Base-by-base conservation (phyloP, 2,113 vertebrate genomes). In the Bubo bubo region DNA sequence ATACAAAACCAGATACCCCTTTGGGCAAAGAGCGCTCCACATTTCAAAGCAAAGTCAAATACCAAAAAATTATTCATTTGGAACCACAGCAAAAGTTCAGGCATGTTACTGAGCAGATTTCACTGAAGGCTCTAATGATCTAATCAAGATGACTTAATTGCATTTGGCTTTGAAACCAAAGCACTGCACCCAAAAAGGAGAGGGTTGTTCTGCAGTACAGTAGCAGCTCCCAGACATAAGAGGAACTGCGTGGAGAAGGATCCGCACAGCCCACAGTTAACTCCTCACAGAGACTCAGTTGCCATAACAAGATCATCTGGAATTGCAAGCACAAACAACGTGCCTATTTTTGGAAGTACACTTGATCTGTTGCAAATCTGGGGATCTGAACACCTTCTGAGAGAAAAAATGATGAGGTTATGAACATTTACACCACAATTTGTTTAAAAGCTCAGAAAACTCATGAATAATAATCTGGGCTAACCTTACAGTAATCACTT, bases 31-130 rank as follows among this genome's bases (percentile, higher is more conserved):
- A 94, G 73, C 1, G 3, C 84, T 95, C 91, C 62, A 71, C 70
- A 77, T 96, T 97, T 97, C 96, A 97, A 97, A 97, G 93, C 74
- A 32, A 95, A 97, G 84, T 91, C 95, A 97, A 95, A 97, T 96
- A 95, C 93, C 95, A 88, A 97, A 94, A 95, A 96, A 66, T 73
- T 96, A 96, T 96, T 97, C 93, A 93, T 82, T 95, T 93, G 91
- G 87, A 97, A 94, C 89, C 91, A 93, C 81, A 82, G 70, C 1
- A 37, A 90, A 87, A 97, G 96, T 95, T 95, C 91, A 97, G 94
- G 90, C 97, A 79, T 96, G 93, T 95, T 95, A 83, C 77, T 85
- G 91, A 91, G 70, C 77, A 95, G 77, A 93, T 91, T 94, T 95
- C 77, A 95, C 86, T 95, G 55, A 90, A 94, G 93, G 71, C 93